Base-by-base conservation (phyloP, 2,888 invertebrate species). In the Pollenia angustigena region DNA sequence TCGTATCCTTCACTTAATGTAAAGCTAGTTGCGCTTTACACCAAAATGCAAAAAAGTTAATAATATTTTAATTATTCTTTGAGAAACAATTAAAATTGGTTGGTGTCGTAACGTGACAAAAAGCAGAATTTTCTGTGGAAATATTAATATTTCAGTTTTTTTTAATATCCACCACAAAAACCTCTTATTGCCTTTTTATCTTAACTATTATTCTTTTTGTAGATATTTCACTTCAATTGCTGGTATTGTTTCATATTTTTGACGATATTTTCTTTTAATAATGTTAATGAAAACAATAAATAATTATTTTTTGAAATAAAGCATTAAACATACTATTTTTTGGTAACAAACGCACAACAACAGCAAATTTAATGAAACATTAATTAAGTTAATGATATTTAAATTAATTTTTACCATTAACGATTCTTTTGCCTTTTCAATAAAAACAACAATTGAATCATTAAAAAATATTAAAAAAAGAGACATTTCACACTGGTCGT, bases 321-420 rank as follows among this genome's bases (percentile, higher is more conserved):
- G 18, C 18, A 54, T 54, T 54, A 54, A 18, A 54, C 16, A 54
- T 23, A 54, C 54, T 54, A 10, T 9, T 11, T 9, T 11, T 18
- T 18, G 18, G 11, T 11, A 54, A 54, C 11, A 54, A 54, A 18
- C 10, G 54, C 23, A 54, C 10, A 54, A 18, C 16, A 18, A 18
- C 3, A 23, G 23, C 3, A 54, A 54, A 16, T 18, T 54, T 32
- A 32, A 32, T 32, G 32, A 32, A 32, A 32, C 4, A 32, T 32
- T 54, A 54, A 54, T 54, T 54, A 23, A 54, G 54, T 18, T 54
- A 54, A 54, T 54, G 54, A 54, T 54, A 54, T 54, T 54, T 54
- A 54, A 54, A 54, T 54, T 54, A 9, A 54, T 18, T 54, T 54
- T 54, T 54, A 54, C 18, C 10, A 18, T 11, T 18, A 54, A 18